Evolutionary conservation across 2,113 vertebrate species (phyloP), one percentile per base, ranked within the genome.

Genomic region (Esox niger): DNA sequence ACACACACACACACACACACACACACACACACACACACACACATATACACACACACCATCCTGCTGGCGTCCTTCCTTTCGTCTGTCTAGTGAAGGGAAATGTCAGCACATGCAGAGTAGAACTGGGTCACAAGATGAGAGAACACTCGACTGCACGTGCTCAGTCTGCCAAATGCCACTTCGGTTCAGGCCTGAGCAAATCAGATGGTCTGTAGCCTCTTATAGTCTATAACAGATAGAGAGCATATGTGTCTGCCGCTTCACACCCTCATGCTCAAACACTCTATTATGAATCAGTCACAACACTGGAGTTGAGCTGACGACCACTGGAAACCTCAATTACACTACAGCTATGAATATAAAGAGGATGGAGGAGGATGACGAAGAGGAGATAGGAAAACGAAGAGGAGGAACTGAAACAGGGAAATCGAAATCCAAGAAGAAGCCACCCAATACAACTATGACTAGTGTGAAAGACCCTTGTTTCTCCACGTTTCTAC

Each of bases 121-220:
- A 62, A 66, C 43, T 73, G 64, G 71, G 59, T 73, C 71, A 62
- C 64, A 25, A 38, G 20, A 30, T 11, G 46, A 25, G 35, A 52
- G 17, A 52, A 52, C 17, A 21, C n/a, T 23, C 25, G 11, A 25
- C 49, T 25, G 49, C 49, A 33, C 8, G 17, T 38, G n/a, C 68
- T 15, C n/a, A 54, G 30, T 30, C 11, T 8, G 3, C 4, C 58
- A 25, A 26, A 56, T 11, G 54, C 20, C 54, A 25, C 54, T 23
- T 49, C 17, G 46, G 4, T 20, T 49, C 46, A 49, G 46, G 15
- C 6, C 46, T 21, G 46, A 49, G 25, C 25, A 5, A 23, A 56
- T 27, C 54, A 26, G 54, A 56, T 56, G 0, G 21, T 11, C 46
- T 10, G 15, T 35, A 21, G 5, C 46, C 2, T 35, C 29, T 25